These are phyloP conservation scores for Lycophotia porphyrea DNA, from an alignment of 2,888 invertebrate genomes.

Conservation along the genomic window DNA sequence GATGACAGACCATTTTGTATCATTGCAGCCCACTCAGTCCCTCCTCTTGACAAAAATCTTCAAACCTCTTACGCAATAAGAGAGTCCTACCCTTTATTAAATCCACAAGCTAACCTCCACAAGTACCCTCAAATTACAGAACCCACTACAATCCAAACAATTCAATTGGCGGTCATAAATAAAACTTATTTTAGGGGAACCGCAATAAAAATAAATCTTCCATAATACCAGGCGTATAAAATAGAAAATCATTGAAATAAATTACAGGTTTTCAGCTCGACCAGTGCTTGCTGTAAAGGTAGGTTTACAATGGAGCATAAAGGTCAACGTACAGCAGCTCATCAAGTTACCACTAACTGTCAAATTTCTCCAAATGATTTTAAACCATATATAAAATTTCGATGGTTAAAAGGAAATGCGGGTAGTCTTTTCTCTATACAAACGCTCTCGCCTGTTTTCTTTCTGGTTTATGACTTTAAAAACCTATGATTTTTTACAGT, in stretches of 20 bases:
- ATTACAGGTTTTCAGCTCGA: slow-evolving; percentile 74
- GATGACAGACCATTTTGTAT: background rate
- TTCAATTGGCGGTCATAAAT: slow-evolving; percentile 47
- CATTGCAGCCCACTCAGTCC: background rate
- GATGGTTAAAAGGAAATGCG: too few relatives aligned
- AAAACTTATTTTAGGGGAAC: slow-evolving; percentile 51
- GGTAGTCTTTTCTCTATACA: too few relatives aligned
- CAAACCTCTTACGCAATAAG: background rate
- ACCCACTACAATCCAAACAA: slow-evolving; percentile 38
- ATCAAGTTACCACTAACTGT: too few relatives aligned
- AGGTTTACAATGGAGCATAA: background rate
- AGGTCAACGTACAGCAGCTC: background rate
- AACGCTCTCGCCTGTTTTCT: too few relatives aligned
- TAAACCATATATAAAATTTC: too few relatives aligned
- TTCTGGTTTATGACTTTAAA: too few relatives aligned
- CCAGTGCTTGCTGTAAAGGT: slow-evolving; percentile 34
- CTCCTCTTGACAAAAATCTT: slow-evolving; percentile 10
- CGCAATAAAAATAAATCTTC: slow-evolving; percentile 63
- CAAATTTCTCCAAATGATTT: too few relatives aligned
- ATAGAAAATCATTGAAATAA: slow-evolving; percentile 81
- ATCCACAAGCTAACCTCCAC: slow-evolving; percentile 1
- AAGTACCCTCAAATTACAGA: slow-evolving; percentile 36
- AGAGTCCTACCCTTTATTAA: slow-evolving; percentile 17
- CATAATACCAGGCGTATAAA: slow-evolving; percentile 67
- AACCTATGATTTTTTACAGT: too few relatives aligned